phyloP scores from a whole-genome alignment of 2,113 vertebrate species.

The Peromyscus californicus region DNA sequence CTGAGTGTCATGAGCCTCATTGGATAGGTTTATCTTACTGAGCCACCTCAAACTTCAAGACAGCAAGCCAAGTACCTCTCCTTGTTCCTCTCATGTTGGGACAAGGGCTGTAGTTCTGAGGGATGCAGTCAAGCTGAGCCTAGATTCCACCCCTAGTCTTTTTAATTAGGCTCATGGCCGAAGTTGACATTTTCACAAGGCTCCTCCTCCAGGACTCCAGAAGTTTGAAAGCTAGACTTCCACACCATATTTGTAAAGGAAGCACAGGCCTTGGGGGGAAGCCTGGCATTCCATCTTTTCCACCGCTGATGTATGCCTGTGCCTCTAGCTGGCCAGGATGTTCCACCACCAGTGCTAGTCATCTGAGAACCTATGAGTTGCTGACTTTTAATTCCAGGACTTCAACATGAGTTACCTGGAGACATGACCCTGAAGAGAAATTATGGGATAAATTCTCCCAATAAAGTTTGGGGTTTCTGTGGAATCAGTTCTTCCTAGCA shows the following conservation, averaged over 20 bases:
- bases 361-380: not conserved
- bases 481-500: slow-evolving; percentile 31
- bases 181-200: slow-evolving; percentile 22
- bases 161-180: not conserved
- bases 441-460: not conserved
- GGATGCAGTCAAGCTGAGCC: not conserved
- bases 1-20: not conserved
- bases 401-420: not conserved
- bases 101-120: not conserved
- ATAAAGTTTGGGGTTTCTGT: slow-evolving; percentile 7
- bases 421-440: slow-evolving; percentile 14
- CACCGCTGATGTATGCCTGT: not conserved
- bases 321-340: not conserved
- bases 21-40: not conserved
- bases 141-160: not conserved
- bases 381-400: slow-evolving; percentile 53
- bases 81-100: not conserved
- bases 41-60: not conserved
- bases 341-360: not conserved
- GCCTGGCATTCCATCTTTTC: not conserved
- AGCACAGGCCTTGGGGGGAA: not conserved
- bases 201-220: not conserved
- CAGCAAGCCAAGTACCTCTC: not conserved
- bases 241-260: not conserved
- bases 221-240: not conserved